phyloP scores from a whole-genome alignment of 2,113 vertebrate genomes.

The Brienomyrus brachyistius region DNA sequence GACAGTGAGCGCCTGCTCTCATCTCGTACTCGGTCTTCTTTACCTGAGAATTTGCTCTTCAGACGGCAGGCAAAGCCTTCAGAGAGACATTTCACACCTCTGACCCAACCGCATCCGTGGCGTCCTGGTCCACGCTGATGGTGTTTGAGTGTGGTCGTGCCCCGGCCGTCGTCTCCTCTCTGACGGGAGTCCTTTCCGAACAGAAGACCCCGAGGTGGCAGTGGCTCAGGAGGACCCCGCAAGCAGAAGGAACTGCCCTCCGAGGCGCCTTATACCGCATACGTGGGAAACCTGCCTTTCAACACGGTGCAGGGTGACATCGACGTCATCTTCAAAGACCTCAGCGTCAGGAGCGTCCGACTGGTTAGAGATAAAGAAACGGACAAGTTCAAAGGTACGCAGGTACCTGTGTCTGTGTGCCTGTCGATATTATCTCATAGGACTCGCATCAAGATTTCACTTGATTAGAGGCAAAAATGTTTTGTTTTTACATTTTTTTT shows the following conservation, averaged over 20 bases:
- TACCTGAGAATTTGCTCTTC: neutral
- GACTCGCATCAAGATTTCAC: neutral
- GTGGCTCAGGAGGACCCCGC: constrained; percentile 67
- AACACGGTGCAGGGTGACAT: constrained; percentile 97
- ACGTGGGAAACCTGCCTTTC: constrained; percentile 93
- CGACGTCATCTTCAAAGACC: constrained; percentile 93
- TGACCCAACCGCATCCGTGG: neutral
- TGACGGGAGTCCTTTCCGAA: neutral
- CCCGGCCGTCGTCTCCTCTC: neutral
- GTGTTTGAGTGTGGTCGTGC: neutral
- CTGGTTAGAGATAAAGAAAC: constrained; percentile 98
- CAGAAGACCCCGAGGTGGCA: constrained; percentile 71
- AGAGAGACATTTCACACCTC: neutral
- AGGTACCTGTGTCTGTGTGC: neutral
- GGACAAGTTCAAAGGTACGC: constrained; percentile 95
- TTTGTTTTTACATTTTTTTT: neutral
- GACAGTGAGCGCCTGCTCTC: neutral
- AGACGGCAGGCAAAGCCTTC: neutral
- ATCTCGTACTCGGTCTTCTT: neutral
- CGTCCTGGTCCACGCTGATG: neutral
- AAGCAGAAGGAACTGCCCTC: constrained; percentile 92
- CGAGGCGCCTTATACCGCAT: constrained; percentile 93
- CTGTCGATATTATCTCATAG: neutral
- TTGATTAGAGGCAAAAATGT: neutral
- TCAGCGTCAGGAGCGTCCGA: constrained; percentile 84